These are phyloP conservation scores for Pipistrellus kuhlii DNA, from an alignment of 2,797 vertebrate species.

Conservation along the genomic window DNA sequence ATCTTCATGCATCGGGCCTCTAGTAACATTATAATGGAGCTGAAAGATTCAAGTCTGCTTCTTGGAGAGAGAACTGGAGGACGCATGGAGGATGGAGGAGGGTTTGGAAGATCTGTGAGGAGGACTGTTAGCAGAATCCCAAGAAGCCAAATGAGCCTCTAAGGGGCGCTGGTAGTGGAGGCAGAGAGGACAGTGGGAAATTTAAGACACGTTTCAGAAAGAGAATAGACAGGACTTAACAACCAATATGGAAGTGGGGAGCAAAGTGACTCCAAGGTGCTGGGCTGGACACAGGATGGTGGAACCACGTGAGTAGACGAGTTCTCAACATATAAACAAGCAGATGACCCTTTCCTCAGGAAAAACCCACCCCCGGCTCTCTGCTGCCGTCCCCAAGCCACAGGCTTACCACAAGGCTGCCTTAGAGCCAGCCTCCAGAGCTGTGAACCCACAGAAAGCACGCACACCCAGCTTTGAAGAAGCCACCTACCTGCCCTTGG, in stretches of 20 bases:
- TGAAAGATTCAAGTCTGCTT: neutral
- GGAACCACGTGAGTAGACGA: neutral
- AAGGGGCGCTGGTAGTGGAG: neutral
- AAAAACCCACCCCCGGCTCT: neutral
- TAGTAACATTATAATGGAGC: neutral
- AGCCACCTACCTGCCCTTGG: neutral
- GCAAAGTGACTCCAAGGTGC: neutral
- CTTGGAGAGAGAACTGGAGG: neutral
- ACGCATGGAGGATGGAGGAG: neutral
- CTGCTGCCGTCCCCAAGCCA: neutral
- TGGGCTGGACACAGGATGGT: neutral
- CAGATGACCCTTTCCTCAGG: neutral
- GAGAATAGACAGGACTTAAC: neutral
- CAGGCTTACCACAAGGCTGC: neutral
- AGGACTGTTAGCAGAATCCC: neutral
- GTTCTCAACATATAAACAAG: neutral
- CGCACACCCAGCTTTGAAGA: neutral
- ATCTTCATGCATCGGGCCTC: too few relatives aligned
- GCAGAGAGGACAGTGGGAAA: neutral
- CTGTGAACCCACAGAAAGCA: neutral
- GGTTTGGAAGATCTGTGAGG: neutral
- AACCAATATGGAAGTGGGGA: neutral
- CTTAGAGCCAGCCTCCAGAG: neutral
- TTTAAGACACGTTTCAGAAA: conserved; percentile 17
- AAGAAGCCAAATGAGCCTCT: neutral